These are phyloP conservation scores for Shinisaurus crocodilurus DNA, from an alignment of 2,113 vertebrate genomes.

Conservation along the genomic window DNA sequence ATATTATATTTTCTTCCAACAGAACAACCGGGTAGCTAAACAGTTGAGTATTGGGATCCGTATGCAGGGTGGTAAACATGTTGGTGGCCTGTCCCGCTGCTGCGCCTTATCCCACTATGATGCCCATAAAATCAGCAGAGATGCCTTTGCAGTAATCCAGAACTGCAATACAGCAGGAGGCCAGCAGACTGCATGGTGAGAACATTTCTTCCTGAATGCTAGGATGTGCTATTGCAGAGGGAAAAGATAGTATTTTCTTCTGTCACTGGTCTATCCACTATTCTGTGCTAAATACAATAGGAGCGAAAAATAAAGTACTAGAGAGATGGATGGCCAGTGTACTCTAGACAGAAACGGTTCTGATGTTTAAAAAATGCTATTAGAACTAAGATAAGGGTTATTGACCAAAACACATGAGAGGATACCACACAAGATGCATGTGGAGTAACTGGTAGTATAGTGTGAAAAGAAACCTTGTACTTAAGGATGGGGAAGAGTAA, in stretches of 20 bases:
- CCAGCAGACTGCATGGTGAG: constrained; percentile 91
- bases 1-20: constrained; percentile 30
- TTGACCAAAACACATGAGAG: neutral
- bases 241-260: neutral
- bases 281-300: neutral
- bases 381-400: neutral
- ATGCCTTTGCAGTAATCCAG: constrained; percentile 89
- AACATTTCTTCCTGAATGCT: constrained; percentile 3
- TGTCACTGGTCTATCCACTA: neutral
- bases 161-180: constrained; percentile 87
- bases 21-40: constrained; percentile 92
- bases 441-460: neutral
- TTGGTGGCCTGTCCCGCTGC: constrained; percentile 84
- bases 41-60: constrained; percentile 86
- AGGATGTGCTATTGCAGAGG: neutral
- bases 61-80: constrained; percentile 81
- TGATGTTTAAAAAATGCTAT: neutral
- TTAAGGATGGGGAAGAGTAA: neutral
- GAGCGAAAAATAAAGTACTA: neutral
- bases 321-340: neutral
- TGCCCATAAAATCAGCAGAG: constrained; percentile 85
- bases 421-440: neutral
- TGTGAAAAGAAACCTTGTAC: neutral
- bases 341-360: rapidly evolving
- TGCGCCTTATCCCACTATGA: constrained; percentile 89